Evolutionary conservation across 64 coral and sea anemone species (phyloP).

Genomic region (Dendronephthya gigantea): DNA sequence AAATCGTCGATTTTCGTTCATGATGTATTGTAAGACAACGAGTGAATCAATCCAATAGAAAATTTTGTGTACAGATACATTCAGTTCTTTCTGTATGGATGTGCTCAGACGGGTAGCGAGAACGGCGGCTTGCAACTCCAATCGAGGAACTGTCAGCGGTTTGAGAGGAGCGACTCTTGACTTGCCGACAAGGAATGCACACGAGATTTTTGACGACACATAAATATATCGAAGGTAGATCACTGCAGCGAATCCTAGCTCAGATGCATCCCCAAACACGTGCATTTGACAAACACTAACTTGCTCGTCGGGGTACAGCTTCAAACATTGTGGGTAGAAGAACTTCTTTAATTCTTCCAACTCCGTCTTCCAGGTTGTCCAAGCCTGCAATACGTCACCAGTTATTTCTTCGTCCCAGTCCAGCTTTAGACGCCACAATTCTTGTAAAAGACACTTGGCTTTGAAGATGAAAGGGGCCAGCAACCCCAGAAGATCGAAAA

Average conservation of each 20-base stretch:
- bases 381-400: not conserved
- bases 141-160: not conserved
- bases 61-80: not conserved
- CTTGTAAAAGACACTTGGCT: not conserved
- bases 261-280: not conserved
- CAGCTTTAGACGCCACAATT: not conserved
- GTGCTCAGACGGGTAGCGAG: not conserved
- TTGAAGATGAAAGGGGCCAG: not conserved
- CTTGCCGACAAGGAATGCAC: not conserved
- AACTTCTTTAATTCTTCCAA: not conserved
- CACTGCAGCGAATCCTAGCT: not conserved
- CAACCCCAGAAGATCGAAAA: not conserved
- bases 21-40: constrained; percentile 4
- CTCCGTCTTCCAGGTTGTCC: not conserved
- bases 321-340: not conserved
- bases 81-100: not conserved
- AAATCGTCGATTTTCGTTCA: not conserved
- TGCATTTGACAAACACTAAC: not conserved
- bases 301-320: not conserved
- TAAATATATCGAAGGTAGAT: not conserved
- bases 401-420: not conserved
- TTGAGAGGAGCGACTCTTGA: not conserved
- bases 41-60: constrained; percentile 9
- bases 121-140: constrained; percentile 31
- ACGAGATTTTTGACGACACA: not conserved